Evolutionary conservation across 1,140 invertebrate genomes (phyloP).

Genomic region (Berghia stephanieae): DNA sequence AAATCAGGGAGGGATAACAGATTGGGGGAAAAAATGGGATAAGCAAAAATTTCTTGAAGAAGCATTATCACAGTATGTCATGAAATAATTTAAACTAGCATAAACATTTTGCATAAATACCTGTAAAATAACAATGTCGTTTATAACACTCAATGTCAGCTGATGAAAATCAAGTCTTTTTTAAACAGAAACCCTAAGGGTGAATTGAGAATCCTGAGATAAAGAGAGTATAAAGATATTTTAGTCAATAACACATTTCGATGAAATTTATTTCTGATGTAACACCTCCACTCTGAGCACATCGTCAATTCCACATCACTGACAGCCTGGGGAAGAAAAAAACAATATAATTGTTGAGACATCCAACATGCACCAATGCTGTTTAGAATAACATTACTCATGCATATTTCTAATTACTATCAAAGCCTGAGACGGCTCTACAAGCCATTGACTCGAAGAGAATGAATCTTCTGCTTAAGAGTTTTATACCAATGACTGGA

Average conservation of each 20-base stretch:
- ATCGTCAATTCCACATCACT: conserved; percentile 52
- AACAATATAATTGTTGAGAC: neutral
- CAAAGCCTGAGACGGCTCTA: neutral
- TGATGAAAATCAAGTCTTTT: too few species aligned
- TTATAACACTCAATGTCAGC: too few species aligned
- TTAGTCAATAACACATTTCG: conserved; percentile 37
- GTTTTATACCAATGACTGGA: too few species aligned
- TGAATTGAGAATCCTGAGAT: conserved; percentile 38
- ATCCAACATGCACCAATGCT: neutral
- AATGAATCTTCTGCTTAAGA: too few species aligned
- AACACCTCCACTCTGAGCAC: conserved; percentile 55
- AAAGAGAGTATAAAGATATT: conserved; percentile 40
- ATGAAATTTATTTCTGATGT: conserved; percentile 11
- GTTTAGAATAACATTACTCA: neutral
- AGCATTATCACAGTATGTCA: too few species aligned
- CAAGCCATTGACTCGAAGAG: neutral
- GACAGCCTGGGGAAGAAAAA: conserved; percentile 17
- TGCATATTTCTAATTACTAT: neutral
- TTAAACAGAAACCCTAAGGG: conserved; percentile 64
- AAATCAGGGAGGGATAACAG: too few species aligned
- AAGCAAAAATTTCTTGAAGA: too few species aligned
- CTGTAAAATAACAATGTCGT: too few species aligned
- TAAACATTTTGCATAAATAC: too few species aligned
- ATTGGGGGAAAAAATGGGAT: too few species aligned
- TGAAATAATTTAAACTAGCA: too few species aligned